A percentile compares a stretch with the other conserved stretches of the same genome.
These are phyloP conservation scores for Petrocephalus microphthalmus DNA, from an alignment of 2,113 vertebrate genomes.

Conservation along the genomic window DNA sequence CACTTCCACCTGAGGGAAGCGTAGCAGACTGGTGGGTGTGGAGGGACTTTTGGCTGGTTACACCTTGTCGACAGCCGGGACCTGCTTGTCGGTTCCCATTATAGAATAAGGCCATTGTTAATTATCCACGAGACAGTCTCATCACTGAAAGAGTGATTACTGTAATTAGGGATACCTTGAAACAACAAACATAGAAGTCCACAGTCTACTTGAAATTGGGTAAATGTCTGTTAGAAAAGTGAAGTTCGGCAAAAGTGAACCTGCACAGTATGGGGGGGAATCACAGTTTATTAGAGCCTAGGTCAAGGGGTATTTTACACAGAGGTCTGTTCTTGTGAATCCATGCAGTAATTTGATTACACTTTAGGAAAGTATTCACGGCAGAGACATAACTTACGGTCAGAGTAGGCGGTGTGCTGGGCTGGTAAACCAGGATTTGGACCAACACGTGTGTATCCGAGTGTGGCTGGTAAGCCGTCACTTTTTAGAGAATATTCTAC, in stretches of 20 bases:
- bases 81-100: neutral
- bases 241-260: neutral
- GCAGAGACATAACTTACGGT: neutral
- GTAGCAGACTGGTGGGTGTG: neutral
- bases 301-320: neutral
- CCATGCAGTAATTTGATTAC: neutral
- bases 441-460: neutral
- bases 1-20: neutral
- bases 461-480: neutral
- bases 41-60: neutral
- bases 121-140: neutral
- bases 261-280: neutral
- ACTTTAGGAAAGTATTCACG: neutral
- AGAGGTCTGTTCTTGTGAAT: neutral
- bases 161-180: neutral
- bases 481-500: neutral
- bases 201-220: neutral
- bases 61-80: neutral
- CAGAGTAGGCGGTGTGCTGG: neutral
- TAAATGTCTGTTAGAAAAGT: neutral
- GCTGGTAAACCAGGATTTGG: neutral
- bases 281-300: neutral
- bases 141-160: neutral
- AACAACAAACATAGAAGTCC: neutral
- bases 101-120: neutral